Evolutionary conservation across 2,888 invertebrate genomes (phyloP).

Genomic region (Macrosiphum euphorbiae): DNA sequence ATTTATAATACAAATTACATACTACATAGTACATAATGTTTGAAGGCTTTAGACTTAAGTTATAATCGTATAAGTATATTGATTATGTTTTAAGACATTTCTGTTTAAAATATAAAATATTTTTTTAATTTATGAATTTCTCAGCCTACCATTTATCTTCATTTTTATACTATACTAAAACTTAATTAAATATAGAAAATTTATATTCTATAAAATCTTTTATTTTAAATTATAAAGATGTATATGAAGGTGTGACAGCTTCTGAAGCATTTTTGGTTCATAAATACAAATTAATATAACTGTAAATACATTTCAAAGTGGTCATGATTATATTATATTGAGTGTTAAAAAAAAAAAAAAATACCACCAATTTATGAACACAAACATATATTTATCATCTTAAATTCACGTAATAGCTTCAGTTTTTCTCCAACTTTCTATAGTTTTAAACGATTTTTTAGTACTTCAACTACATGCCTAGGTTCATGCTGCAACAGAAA

Average conservation of each 20-base stretch:
- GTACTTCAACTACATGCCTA: conserved; percentile 12
- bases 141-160: too few species aligned
- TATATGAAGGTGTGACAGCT: background rate
- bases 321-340: background rate
- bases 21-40: background rate
- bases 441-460: conserved; percentile 34
- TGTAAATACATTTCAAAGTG: background rate
- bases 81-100: background rate
- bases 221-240: background rate
- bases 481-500: conserved; percentile 50
- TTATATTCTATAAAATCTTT: background rate
- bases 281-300: background rate
- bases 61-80: background rate
- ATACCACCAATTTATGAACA: background rate
- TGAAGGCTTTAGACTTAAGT: background rate
- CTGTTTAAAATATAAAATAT: background rate
- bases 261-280: background rate
- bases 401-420: background rate
- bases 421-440: background rate
- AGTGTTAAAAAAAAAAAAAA: background rate
- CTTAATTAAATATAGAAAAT: background rate
- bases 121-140: too few species aligned
- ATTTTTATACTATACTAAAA: background rate
- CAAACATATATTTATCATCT: background rate
- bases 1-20: background rate